Conservation (phyloP, 2,113 vertebrate genomes). For the Amphiprion ocellaris region DNA sequence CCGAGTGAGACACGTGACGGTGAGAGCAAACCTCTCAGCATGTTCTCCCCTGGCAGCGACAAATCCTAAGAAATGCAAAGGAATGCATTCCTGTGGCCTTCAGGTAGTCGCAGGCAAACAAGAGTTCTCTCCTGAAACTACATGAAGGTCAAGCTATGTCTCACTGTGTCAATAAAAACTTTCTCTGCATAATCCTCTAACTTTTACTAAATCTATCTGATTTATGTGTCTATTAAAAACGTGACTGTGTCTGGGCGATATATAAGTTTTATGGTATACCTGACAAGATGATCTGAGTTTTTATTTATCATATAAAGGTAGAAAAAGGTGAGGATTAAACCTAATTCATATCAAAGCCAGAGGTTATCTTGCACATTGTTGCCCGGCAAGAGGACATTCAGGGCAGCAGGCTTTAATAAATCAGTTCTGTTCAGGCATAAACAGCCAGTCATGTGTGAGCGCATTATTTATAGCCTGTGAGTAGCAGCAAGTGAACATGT, state of each 20-base stretch:
- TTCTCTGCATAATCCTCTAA: constrained; percentile 2
- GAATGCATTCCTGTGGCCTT: constrained; percentile 53
- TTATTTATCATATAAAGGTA: constrained; percentile 1
- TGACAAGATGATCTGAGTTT: constrained; percentile 1
- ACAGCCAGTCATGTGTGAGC: constrained; percentile 41
- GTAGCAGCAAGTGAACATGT: constrained; percentile 32
- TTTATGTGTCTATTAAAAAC: not conserved
- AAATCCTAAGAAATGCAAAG: constrained; percentile 47
- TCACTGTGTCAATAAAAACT: not conserved
- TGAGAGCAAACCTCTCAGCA: constrained; percentile 42
- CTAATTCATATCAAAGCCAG: constrained; percentile 13
- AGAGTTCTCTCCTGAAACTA: constrained; percentile 15
- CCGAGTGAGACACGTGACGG: constrained; percentile 34
- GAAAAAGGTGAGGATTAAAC: constrained; percentile 22
- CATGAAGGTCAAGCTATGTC: constrained; percentile 8
- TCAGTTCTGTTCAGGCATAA: constrained; percentile 35
- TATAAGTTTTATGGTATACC: not conserved
- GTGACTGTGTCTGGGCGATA: not conserved
- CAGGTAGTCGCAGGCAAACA: constrained; percentile 36
- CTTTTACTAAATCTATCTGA: constrained; percentile 9
- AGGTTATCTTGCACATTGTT: constrained; percentile 21
- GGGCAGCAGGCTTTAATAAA: constrained; percentile 41
- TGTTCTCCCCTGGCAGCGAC: constrained; percentile 31
- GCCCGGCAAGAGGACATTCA: constrained; percentile 19
- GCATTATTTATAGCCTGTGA: constrained; percentile 59